Evolutionary conservation across 2,888 invertebrate species (phyloP).

Genomic region (Diabrotica balteata): DNA sequence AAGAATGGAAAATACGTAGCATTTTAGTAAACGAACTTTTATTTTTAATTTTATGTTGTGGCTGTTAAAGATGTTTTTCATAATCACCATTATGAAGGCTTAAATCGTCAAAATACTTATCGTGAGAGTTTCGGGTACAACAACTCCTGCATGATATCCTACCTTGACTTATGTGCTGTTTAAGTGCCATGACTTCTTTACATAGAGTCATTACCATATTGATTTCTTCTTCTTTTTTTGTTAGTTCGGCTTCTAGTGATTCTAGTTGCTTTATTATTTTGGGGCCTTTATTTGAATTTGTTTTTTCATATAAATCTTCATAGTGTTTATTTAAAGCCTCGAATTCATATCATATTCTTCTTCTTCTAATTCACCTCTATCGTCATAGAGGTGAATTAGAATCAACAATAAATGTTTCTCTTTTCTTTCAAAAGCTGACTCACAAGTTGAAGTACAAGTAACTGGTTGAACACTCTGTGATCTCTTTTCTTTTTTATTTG

Average conservation of each 20-base stretch:
- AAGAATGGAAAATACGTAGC: no score
- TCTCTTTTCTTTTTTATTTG: slow-evolving; percentile 6
- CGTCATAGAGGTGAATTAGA: slow-evolving; percentile 56
- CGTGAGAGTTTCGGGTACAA: no score
- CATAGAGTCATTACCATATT: slow-evolving; percentile 59
- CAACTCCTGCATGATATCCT: no score
- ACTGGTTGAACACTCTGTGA: slow-evolving; percentile 8
- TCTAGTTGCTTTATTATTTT: slow-evolving; percentile 51
- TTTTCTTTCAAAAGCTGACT: slow-evolving; percentile 41
- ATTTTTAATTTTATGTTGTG: no score
- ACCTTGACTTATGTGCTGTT: slow-evolving; percentile 47
- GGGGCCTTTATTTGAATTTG: slow-evolving; percentile 36
- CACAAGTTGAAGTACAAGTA: slow-evolving; percentile 10
- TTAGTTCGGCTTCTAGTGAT: slow-evolving; percentile 53
- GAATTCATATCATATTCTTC: no score
- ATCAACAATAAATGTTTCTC: slow-evolving; percentile 56
- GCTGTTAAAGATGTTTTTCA: no score
- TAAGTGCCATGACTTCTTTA: slow-evolving; percentile 58
- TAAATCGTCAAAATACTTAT: no score
- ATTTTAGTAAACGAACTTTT: no score
- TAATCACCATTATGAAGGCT: no score
- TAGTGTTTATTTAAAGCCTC: slow-evolving; percentile 53
- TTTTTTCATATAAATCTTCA: slow-evolving; percentile 49
- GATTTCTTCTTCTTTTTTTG: slow-evolving; percentile 59
- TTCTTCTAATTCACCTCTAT: no score